These are phyloP conservation scores for Hylomyscus alleni DNA, from an alignment of 2,797 vertebrate species.

Conservation along the genomic window DNA sequence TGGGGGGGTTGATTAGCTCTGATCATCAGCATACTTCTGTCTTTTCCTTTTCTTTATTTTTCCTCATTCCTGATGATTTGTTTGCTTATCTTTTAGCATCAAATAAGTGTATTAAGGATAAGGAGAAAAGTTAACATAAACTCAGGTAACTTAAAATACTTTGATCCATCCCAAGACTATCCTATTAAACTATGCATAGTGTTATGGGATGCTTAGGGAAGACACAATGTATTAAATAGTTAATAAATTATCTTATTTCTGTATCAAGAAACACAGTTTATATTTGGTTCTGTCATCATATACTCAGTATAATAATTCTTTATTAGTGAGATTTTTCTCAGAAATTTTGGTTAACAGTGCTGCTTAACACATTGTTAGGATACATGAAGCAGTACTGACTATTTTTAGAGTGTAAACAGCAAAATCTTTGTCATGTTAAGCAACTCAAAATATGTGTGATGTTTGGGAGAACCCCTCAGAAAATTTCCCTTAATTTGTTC, in stretches of 20 bases:
- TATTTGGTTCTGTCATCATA: background rate
- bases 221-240: background rate
- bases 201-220: background rate
- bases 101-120: background rate
- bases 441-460: background rate
- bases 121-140: background rate
- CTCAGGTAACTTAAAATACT: background rate
- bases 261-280: background rate
- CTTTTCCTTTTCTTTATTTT: background rate
- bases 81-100: background rate
- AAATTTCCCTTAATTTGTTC: background rate
- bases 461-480: background rate
- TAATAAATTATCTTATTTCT: background rate
- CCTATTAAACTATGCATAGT: background rate
- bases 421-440: background rate
- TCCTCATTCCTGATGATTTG: background rate
- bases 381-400: background rate
- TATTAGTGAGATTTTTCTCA: background rate
- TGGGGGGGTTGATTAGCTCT: background rate
- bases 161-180: background rate
- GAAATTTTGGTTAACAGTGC: background rate
- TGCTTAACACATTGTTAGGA: background rate
- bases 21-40: background rate
- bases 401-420: background rate
- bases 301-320: background rate